Base-by-base conservation (phyloP, 2,113 vertebrate species). In the Pycnonotus jocosus region DNA sequence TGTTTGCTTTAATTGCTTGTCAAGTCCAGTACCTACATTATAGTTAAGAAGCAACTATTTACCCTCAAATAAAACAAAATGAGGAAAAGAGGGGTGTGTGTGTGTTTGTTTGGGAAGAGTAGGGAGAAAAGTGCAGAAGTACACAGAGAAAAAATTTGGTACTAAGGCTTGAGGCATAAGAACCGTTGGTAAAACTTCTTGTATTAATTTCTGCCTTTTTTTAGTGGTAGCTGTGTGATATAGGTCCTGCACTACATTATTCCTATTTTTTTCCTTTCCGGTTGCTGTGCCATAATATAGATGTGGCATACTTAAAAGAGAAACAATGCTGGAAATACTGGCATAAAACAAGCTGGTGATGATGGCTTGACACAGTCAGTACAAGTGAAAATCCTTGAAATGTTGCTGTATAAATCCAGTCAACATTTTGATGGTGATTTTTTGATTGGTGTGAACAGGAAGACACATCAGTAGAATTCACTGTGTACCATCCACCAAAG, bases 1-100 rank as follows among this genome's bases (percentile, higher is more conserved):
- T 98, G 97, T 98, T 98, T 98, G 96, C 96, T 98, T 98, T 99
- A 99, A 99, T 99, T 99, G 98, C 98, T 98, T 99, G 98, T 99
- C 98, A 99, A 98, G 98, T 98, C 98, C 97, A 91, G 97, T 98
- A 97, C 97, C 95, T 97, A 98, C 94, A 95, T 97, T 96, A 96
- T 97, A 95, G 96, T 98, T 99, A 98, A 99, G 98, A 96, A 96
- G 96, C 93, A 48, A 96, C 95, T 93, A 96, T 93, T 96, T 97
- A 77, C 90, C 94, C 96, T 92, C 85, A 86, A 97, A 95, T 83
- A 50, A 84, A 96, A 97, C n/a, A 44, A 91, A 84, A 94, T 33
- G 33, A 71, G 94, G 95, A 71, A 86, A 94, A 93, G 93, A 90
- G 68, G 62, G 4, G 25, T 21, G 44, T 5, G 64, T 24, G 24